phyloP scores from a whole-genome alignment of 2,888 invertebrate species.

The Rhimphoctona megacephalus region DNA sequence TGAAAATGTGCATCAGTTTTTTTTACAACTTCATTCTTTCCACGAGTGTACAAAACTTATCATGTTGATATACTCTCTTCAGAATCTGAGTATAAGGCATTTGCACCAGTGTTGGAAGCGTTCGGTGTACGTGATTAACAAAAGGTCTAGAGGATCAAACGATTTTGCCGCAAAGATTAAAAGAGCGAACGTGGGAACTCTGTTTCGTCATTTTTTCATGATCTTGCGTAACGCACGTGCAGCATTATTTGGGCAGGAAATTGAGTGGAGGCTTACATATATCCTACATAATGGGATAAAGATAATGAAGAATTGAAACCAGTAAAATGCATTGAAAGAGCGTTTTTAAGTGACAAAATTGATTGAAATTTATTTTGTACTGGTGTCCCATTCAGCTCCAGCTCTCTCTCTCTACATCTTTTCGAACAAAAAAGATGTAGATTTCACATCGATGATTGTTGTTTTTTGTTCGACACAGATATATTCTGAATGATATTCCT shows the following conservation, averaged over 20 bases:
- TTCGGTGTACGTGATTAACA: slow-evolving; percentile 62
- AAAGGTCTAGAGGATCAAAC: slow-evolving; percentile 64
- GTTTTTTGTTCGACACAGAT: not conserved
- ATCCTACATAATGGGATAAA: not conserved
- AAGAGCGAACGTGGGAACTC: not conserved
- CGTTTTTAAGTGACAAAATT: no score
- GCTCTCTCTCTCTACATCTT: no score
- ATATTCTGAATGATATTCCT: not conserved
- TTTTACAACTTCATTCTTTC: not conserved
- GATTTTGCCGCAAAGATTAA: slow-evolving; percentile 50
- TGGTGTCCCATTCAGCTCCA: no score
- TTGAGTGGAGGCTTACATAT: slow-evolving; percentile 24
- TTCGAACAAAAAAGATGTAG: not conserved
- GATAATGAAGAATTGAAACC: not conserved
- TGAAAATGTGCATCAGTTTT: not conserved
- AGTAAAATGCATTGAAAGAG: not conserved
- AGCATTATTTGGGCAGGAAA: slow-evolving; percentile 28
- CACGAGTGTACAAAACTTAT: not conserved
- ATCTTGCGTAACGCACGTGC: not conserved
- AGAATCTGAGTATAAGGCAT: not conserved
- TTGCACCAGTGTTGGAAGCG: slow-evolving; percentile 25
- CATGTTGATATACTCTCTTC: not conserved
- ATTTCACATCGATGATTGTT: not conserved
- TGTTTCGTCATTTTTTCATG: not conserved
- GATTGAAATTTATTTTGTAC: no score